Conservation (phyloP, 1,140 invertebrate species). For the Marisa cornuarietis region DNA sequence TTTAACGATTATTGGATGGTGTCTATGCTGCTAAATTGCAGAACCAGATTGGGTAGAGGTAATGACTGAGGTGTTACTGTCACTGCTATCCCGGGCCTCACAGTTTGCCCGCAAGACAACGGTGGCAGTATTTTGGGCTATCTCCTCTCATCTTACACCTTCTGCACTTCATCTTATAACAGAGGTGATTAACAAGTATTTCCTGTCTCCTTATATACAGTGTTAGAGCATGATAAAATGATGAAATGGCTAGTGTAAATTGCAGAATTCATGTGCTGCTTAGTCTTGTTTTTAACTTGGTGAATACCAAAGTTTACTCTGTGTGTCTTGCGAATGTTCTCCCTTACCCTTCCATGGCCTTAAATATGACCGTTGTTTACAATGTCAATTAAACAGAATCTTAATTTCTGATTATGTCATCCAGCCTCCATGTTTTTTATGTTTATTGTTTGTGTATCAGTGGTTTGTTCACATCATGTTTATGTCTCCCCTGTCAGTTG, state of each 20-base stretch:
- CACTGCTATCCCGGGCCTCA: slow-evolving; percentile 69
- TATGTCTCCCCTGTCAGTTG: not conserved
- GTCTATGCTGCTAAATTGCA: not conserved
- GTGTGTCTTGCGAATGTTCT: too few species aligned
- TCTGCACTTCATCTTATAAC: slow-evolving; percentile 78
- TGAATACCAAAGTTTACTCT: too few species aligned
- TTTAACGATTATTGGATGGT: not conserved
- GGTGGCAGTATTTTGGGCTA: slow-evolving; percentile 76
- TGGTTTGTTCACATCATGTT: not conserved
- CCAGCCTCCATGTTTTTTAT: not conserved
- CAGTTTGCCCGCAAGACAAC: slow-evolving; percentile 76
- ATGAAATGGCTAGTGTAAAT: too few species aligned
- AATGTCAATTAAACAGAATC: too few species aligned
- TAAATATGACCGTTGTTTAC: too few species aligned
- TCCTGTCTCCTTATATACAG: too few species aligned
- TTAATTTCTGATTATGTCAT: too few species aligned
- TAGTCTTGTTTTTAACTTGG: too few species aligned
- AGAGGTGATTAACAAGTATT: slow-evolving; percentile 64
- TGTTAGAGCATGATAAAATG: too few species aligned
- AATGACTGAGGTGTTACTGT: slow-evolving; percentile 79
- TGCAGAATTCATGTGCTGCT: too few species aligned
- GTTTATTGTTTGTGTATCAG: not conserved
- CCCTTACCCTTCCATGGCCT: too few species aligned
- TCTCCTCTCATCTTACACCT: slow-evolving; percentile 76
- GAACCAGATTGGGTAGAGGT: slow-evolving; percentile 84